Base-by-base conservation (phyloP, 2,797 vertebrate species). In the Fistularia commersonii region DNA sequence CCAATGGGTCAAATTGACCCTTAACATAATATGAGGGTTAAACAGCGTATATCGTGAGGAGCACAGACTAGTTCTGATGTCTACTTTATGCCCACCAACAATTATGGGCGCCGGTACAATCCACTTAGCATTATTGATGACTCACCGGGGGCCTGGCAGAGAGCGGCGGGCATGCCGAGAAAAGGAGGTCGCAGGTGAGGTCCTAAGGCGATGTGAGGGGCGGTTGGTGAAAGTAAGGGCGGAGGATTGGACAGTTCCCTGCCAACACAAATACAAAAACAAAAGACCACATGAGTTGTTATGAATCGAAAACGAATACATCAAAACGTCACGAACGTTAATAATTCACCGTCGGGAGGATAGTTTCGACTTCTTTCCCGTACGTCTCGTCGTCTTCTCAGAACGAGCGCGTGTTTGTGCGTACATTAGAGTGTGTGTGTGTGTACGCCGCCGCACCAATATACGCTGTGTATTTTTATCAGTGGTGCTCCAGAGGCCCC, bases 81-180 rank as follows among this genome's bases (percentile, higher is more conserved):
- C n/a, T n/a, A 38, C 5, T 38, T 3, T 9, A 38, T 38, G 36
- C 36, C 8, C 11, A 38, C 36, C 36, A 8, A 38, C 8, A 38
- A 38, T 38, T 5, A 11, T 33, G 14, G 31, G 15, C 11, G 8
- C 15, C 33, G 14, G 15, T 12, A 12, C 36, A 11, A 38, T 33
- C 3, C n/a, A 32, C 31, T 50, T 41, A 32, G 41, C 11, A 38
- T 46, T 10, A 51, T 7, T 14, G 31, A 23, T 36, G 50, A 56
- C 94, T 93, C 86, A 98, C 97, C 97, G 80, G 96, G 95, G 1
- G 92, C 89, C 87, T 96, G 96, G 88, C 96, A 98, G 55, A 99
- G 88, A 32, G 94, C 91, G 0, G 97, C 94, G 55, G 95, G 93
- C 89, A 98, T 90, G 83, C 95, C 95, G 41, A 98, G 81, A 75